Conservation (phyloP, 2,888 invertebrate species). For the Arctia plantaginis region DNA sequence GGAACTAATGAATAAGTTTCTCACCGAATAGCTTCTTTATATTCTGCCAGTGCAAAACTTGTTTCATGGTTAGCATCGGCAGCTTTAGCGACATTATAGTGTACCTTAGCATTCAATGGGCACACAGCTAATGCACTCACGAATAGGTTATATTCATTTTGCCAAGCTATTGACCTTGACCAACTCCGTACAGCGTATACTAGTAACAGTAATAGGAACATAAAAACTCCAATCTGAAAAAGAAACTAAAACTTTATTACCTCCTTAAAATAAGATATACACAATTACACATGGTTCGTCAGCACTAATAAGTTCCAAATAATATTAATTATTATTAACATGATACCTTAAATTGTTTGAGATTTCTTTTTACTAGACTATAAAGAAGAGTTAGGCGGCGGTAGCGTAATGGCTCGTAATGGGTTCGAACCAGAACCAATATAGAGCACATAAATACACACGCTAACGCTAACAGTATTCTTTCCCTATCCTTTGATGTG, state of each 20-base stretch:
- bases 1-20: too few relatives aligned
- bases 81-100: slow-evolving; percentile 96
- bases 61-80: slow-evolving; percentile 91
- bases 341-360: neutral
- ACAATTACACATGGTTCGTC: too few relatives aligned
- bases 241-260: neutral
- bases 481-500: too few relatives aligned
- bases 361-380: neutral
- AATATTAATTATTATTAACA: neutral
- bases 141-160: slow-evolving; percentile 92
- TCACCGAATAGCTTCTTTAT: slow-evolving; percentile 91
- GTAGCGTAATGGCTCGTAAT: too few relatives aligned
- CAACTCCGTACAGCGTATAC: slow-evolving; percentile 79
- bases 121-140: slow-evolving; percentile 94
- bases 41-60: slow-evolving; percentile 91
- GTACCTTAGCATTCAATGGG: slow-evolving; percentile 97
- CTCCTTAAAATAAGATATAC: too few relatives aligned
- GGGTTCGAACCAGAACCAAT: too few relatives aligned
- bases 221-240: slow-evolving; percentile 54
- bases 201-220: slow-evolving; percentile 58
- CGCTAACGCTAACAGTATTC: too few relatives aligned
- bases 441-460: too few relatives aligned
- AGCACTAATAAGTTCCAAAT: neutral
- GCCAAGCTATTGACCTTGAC: slow-evolving; percentile 92
- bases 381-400: neutral